Evolutionary conservation across 2,797 vertebrate species (phyloP).

Genomic region (Catostomus latipinnis): DNA sequence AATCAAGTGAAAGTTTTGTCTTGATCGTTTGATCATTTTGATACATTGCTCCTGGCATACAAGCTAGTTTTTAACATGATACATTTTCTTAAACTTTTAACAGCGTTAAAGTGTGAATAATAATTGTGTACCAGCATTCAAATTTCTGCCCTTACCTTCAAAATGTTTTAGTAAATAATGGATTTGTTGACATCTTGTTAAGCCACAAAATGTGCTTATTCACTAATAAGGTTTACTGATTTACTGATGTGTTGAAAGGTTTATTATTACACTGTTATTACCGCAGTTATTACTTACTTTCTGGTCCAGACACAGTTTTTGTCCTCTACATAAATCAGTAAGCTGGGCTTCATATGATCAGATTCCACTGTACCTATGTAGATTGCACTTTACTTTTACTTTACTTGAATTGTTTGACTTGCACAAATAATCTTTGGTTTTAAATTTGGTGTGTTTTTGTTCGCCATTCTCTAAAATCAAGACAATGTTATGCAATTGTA

Average conservation of each 20-base stretch:
- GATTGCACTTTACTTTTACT: background rate
- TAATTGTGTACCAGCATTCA: constrained; percentile 7
- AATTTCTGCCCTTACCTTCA: constrained; percentile 2
- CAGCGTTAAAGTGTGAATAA: constrained; percentile 32
- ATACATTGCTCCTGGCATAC: background rate
- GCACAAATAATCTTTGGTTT: background rate
- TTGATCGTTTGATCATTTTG: constrained; percentile 4
- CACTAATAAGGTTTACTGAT: constrained; percentile 38
- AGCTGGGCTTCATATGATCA: constrained; percentile 11
- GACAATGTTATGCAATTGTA: constrained; percentile 6
- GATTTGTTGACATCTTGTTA: background rate
- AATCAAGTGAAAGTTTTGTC: constrained; percentile 12
- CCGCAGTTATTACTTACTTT: background rate
- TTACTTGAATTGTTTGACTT: constrained; percentile 7
- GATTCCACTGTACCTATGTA: background rate
- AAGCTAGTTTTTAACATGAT: background rate
- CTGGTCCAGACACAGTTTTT: too few relatives aligned
- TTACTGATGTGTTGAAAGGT: constrained; percentile 41
- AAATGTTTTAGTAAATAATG: background rate
- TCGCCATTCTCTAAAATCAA: background rate
- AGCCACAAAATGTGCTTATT: too few relatives aligned
- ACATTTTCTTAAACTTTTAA: constrained; percentile 2
- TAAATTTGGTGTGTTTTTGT: background rate
- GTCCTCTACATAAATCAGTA: background rate
- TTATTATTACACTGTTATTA: constrained; percentile 24